These are phyloP conservation scores for Pluvialis apricaria DNA, from an alignment of 2,113 vertebrate genomes.

Conservation along the genomic window DNA sequence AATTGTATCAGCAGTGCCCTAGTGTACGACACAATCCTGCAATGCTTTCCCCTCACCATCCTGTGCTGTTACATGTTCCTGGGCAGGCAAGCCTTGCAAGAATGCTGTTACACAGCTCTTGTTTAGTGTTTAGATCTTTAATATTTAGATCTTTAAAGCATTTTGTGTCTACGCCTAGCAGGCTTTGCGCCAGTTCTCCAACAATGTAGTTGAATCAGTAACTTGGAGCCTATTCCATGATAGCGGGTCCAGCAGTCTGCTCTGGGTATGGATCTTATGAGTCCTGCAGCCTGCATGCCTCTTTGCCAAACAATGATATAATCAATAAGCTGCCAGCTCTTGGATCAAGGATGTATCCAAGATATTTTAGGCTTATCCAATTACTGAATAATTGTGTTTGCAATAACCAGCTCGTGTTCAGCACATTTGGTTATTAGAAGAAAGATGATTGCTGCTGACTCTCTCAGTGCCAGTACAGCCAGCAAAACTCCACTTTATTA, in stretches of 20 bases:
- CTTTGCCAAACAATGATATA: slow-evolving; percentile 71
- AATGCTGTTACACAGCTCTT: slow-evolving; percentile 51
- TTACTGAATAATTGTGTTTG: slow-evolving; percentile 70
- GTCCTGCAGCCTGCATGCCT: slow-evolving; percentile 53
- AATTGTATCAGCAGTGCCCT: not conserved
- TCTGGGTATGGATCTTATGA: slow-evolving; percentile 58
- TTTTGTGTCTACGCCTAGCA: slow-evolving; percentile 57
- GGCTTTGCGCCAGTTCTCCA: slow-evolving; percentile 44
- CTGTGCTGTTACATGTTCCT: not conserved
- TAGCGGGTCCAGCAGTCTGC: slow-evolving; percentile 61
- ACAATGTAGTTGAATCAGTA: slow-evolving; percentile 65
- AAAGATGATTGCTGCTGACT: slow-evolving; percentile 49
- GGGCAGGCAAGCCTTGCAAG: not conserved
- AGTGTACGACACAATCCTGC: not conserved
- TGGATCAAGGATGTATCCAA: slow-evolving; percentile 61
- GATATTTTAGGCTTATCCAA: slow-evolving; percentile 72
- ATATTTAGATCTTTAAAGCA: slow-evolving; percentile 67
- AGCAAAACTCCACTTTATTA: not conserved
- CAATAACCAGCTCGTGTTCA: slow-evolving; percentile 57
- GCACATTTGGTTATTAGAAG: slow-evolving; percentile 60
- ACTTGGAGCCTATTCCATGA: slow-evolving; percentile 48
- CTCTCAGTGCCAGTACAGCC: not conserved
- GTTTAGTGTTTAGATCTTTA: slow-evolving; percentile 65
- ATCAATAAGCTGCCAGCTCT: slow-evolving; percentile 69
- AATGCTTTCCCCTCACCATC: not conserved